A percentile compares a stretch with the other conserved stretches of the same genome.
phyloP scores from a whole-genome alignment of 2,113 vertebrate genomes.

The Daubentonia madagascariensis region DNA sequence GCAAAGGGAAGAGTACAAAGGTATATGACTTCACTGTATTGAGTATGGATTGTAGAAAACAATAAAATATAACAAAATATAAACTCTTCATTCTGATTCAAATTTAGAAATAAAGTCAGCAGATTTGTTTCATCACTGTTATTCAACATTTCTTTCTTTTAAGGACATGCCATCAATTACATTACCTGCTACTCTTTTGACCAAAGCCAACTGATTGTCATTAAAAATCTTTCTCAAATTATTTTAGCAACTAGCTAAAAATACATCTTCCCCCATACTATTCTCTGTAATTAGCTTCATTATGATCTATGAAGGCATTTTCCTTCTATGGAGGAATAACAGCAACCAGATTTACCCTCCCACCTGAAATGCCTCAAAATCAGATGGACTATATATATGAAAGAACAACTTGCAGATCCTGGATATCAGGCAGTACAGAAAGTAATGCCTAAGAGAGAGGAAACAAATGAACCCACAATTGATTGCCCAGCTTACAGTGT shows the following conservation, averaged over 20 bases:
- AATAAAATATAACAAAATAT: neutral
- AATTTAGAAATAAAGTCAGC: neutral
- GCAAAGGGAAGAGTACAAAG: neutral
- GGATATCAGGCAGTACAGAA: neutral
- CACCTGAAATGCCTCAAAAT: neutral
- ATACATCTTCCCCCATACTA: neutral
- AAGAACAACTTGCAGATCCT: neutral
- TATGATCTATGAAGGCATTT: neutral
- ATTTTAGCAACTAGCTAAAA: neutral
- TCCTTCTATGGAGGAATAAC: neutral
- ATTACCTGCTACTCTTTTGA: neutral
- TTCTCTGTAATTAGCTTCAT: neutral
- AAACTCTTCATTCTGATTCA: neutral
- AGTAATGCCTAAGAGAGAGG: neutral
- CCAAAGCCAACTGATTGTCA: neutral
- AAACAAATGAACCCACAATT: neutral
- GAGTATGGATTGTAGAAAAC: neutral
- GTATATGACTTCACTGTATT: neutral
- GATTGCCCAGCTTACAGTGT: neutral
- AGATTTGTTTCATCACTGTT: neutral
- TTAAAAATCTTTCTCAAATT: neutral
- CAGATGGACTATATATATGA: neutral
- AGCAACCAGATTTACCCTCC: neutral
- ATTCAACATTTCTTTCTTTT: conserved; percentile 12
- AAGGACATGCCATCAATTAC: neutral